phyloP scores from a whole-genome alignment of 2,797 vertebrate species.

The Clarias laeviceps region DNA sequence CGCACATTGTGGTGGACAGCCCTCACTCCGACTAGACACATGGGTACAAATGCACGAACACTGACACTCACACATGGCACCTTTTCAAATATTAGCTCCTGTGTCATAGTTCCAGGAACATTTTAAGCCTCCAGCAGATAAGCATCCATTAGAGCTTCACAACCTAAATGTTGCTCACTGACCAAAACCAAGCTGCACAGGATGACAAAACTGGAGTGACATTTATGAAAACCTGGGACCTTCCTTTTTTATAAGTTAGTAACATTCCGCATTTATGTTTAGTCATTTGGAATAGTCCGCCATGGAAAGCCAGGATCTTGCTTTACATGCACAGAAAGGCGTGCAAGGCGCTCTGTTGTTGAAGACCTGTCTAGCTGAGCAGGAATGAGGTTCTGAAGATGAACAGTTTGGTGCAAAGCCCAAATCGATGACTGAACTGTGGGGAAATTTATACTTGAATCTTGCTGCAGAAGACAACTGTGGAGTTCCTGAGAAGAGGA shows the following conservation, averaged over 20 bases:
- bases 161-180: background rate
- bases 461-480: background rate
- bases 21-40: constrained; percentile 81
- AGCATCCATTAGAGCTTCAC: background rate
- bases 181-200: background rate
- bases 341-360: background rate
- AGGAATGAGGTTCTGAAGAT: background rate
- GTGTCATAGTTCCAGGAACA: background rate
- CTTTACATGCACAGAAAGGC: background rate
- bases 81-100: background rate
- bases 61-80: background rate
- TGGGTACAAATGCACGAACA: constrained; percentile 61
- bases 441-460: background rate
- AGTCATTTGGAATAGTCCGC: background rate
- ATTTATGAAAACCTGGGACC: background rate
- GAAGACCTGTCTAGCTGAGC: background rate
- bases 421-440: background rate
- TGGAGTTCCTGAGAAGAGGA: background rate
- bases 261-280: background rate
- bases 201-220: background rate
- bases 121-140: background rate
- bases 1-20: constrained; percentile 84
- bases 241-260: background rate
- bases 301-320: background rate
- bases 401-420: background rate